A percentile compares a stretch with the other conserved stretches of the same genome.
These are phyloP conservation scores for Aleiodes leptofemur DNA, from an alignment of 2,888 invertebrate species.

Conservation along the genomic window DNA sequence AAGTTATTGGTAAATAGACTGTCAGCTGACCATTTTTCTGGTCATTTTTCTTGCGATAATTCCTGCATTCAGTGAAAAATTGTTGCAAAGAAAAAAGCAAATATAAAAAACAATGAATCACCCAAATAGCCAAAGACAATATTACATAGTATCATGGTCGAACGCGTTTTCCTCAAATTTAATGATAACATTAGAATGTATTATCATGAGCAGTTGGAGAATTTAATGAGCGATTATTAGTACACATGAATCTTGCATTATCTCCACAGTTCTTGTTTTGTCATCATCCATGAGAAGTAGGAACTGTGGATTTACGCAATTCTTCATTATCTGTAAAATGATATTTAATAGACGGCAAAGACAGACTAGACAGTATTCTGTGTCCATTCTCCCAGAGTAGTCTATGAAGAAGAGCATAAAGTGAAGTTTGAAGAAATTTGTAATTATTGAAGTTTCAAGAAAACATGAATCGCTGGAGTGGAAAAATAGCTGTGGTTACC, in stretches of 20 bases:
- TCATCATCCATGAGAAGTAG: neutral
- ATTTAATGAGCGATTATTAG: conserved; percentile 15
- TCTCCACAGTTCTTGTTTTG: neutral
- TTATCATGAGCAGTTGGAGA: neutral
- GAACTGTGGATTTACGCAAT: no score
- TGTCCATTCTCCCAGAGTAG: neutral
- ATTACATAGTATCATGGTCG: neutral
- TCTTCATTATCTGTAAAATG: neutral
- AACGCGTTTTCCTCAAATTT: neutral
- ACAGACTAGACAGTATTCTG: neutral
- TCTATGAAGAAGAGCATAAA: neutral
- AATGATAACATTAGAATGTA: neutral
- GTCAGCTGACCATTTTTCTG: no score
- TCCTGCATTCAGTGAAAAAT: no score
- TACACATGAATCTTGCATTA: neutral
- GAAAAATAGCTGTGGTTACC: conserved; percentile 80
- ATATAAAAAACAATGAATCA: neutral
- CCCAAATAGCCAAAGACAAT: neutral
- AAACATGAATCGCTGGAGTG: conserved; percentile 79
- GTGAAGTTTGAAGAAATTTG: neutral
- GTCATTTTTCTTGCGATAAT: no score
- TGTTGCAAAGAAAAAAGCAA: no score
- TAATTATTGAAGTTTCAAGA: neutral
- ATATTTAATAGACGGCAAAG: neutral
- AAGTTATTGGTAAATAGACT: no score